Evolutionary conservation across 2,113 vertebrate species (phyloP), one percentile per base, ranked within the genome.

Genomic region (Triplophysa rosa): DNA sequence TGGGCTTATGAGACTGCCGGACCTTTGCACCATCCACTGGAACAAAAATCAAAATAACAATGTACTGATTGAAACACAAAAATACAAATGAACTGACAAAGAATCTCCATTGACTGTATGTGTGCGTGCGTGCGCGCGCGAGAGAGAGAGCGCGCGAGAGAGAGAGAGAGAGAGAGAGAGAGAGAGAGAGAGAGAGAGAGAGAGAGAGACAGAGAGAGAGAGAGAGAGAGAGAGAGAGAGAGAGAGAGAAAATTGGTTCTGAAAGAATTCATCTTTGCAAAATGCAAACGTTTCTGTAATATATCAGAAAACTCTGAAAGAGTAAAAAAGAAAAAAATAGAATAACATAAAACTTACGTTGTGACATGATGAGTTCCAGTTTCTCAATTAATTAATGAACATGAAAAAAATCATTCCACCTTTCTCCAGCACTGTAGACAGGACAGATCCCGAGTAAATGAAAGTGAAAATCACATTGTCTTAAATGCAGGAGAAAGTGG

Each of bases 381-480:
- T 12, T 7, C 17, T 33, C 49, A 70, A 54, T n/a, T 11, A 45
- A 47, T 45, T 47, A 21, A 23, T 47, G 21, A 47, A 11, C n/a
- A 67, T 11, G 13, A 10, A 42, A 23, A 33, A 24, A 69, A 12
- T 56, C 11, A 19, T 42, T 13, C 13, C 54, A 37, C 2, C 8
- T 21, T 13, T 59, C 33, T 40, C 29, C 21, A 6, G 54, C 54
- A 14, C 69, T 72, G 10, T 58, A 23, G 40, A 67, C 37, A 7
- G 21, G 3, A 72, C 8, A 42, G 54, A 58, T 72, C 3, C 3
- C 23, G 2, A 72, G 13, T 72, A 42, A 72, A 61, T 61, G 70
- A 72, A 72, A 72, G 54, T 16, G 29, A 72, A 72, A 59, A 24
- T 42, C 1, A 5, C 40, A n/a, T 72, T 72, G 19, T 61, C 33